A percentile compares a stretch with the other conserved stretches of the same genome.
Evolutionary conservation across 2,113 vertebrate species (phyloP).

Genomic region (Synodontis membranacea): DNA sequence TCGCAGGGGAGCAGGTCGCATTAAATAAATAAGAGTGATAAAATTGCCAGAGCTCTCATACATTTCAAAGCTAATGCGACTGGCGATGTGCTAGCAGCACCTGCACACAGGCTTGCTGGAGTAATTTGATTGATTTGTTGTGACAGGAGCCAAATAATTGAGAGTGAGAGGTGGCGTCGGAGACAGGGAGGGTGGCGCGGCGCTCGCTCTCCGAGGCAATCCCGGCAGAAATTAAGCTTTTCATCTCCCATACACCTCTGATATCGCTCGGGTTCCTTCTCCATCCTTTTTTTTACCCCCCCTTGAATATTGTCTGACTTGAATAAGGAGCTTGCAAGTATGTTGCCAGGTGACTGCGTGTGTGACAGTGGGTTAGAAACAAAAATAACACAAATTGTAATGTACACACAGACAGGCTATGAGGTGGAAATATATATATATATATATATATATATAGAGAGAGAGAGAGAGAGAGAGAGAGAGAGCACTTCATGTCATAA

Average conservation of each 20-base stretch:
- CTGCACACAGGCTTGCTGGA: conserved; percentile 88
- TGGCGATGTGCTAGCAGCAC: conserved; percentile 83
- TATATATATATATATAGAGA: background rate
- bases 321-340: conserved; percentile 71
- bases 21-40: conserved; percentile 96
- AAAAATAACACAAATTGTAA: conserved; percentile 68
- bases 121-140: conserved; percentile 99
- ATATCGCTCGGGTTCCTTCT: conserved; percentile 80
- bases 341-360: conserved; percentile 65
- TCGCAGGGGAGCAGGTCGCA: conserved; percentile 74
- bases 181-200: conserved; percentile 82
- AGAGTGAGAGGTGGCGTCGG: conserved; percentile 97
- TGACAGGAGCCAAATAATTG: conserved; percentile 99
- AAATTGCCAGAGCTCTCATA: conserved; percentile 85
- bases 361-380: conserved; percentile 63
- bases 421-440: conserved; percentile 53
- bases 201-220: conserved; percentile 82
- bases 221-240: conserved; percentile 85
- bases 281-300: conserved; percentile 18
- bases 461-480: too few species aligned
- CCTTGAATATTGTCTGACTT: conserved; percentile 78
- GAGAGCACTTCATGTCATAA: conserved; percentile 25
- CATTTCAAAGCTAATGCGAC: conserved; percentile 93
- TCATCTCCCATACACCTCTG: conserved; percentile 85
- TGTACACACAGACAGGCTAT: conserved; percentile 61